Evolutionary conservation across 2,888 invertebrate species (phyloP).

Genomic region (Pycnomerus fuliginosus): DNA sequence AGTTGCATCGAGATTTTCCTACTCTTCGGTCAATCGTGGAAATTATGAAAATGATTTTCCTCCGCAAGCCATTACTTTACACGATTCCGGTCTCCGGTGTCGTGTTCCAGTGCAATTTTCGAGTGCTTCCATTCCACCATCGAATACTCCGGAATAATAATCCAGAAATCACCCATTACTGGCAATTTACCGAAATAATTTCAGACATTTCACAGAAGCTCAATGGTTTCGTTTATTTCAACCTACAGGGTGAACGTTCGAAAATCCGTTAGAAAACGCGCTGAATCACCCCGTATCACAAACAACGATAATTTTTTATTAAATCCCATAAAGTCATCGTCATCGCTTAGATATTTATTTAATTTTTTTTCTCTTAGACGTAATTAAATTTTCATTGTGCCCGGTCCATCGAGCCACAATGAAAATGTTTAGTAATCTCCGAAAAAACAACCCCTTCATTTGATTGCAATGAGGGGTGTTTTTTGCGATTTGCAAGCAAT

Average conservation of each 20-base stretch:
- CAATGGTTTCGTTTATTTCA: conserved; percentile 3
- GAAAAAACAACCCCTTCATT: conserved; percentile 16
- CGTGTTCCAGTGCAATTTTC: conserved; percentile 34
- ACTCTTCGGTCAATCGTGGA: too few relatives aligned
- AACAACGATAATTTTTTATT: background rate
- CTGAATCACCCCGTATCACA: background rate
- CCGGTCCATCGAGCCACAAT: conserved; percentile 33
- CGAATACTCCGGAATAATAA: conserved; percentile 26
- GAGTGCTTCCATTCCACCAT: conserved; percentile 32
- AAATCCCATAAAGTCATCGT: conserved; percentile 1
- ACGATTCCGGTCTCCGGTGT: conserved; percentile 27
- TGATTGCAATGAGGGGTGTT: conserved; percentile 12
- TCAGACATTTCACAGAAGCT: conserved; percentile 7
- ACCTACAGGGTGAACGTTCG: conserved; percentile 2
- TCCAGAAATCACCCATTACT: conserved; percentile 27
- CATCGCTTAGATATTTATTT: conserved; percentile 16
- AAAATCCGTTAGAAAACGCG: too few relatives aligned
- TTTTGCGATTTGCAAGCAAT: conserved; percentile 17
- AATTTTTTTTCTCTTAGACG: conserved; percentile 13
- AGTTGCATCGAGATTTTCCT: too few relatives aligned
- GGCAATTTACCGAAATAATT: conserved; percentile 28
- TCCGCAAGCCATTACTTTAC: conserved; percentile 30
- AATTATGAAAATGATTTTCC: too few relatives aligned
- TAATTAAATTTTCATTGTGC: conserved; percentile 25
- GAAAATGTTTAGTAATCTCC: conserved; percentile 33